A percentile compares a stretch with the other conserved stretches of the same genome.
These are phyloP conservation scores for Cheilosia soror DNA, from an alignment of 2,888 invertebrate genomes.

Conservation along the genomic window DNA sequence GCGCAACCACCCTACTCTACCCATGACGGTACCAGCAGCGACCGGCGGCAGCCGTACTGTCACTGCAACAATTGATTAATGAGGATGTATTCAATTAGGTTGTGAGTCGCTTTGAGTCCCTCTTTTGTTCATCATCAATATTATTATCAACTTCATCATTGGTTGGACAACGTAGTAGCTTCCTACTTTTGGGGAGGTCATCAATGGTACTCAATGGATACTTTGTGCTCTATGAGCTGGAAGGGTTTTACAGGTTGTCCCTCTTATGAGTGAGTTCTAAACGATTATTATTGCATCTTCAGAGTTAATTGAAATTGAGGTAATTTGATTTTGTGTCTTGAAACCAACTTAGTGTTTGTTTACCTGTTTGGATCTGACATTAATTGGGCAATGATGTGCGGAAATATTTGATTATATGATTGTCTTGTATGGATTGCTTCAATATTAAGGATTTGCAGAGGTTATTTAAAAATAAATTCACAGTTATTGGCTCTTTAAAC, in stretches of 20 bases:
- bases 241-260: slow-evolving; percentile 19
- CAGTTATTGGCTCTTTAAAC: neutral
- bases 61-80: slow-evolving; percentile 68
- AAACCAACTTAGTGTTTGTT: neutral
- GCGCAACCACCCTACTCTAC: neutral
- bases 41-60: slow-evolving; percentile 7
- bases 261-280: neutral
- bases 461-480: too few relatives aligned
- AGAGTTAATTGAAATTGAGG: slow-evolving; percentile 28
- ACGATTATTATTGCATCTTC: neutral
- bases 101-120: slow-evolving; percentile 13
- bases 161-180: slow-evolving; percentile 3
- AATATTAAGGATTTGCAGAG: too few relatives aligned
- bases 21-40: neutral
- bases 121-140: slow-evolving; percentile 22
- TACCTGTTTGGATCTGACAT: slow-evolving; percentile 17
- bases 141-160: slow-evolving; percentile 46
- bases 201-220: slow-evolving; percentile 7
- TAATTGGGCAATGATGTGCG: slow-evolving; percentile 31
- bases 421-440: too few relatives aligned
- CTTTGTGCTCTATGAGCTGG: slow-evolving; percentile 16
- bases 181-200: slow-evolving; percentile 8
- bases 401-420: neutral
- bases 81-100: slow-evolving; percentile 72
- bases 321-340: slow-evolving; percentile 12